These are phyloP conservation scores for Odontamblyopus lacepedii DNA, from an alignment of 2,797 vertebrate species.

Conservation along the genomic window DNA sequence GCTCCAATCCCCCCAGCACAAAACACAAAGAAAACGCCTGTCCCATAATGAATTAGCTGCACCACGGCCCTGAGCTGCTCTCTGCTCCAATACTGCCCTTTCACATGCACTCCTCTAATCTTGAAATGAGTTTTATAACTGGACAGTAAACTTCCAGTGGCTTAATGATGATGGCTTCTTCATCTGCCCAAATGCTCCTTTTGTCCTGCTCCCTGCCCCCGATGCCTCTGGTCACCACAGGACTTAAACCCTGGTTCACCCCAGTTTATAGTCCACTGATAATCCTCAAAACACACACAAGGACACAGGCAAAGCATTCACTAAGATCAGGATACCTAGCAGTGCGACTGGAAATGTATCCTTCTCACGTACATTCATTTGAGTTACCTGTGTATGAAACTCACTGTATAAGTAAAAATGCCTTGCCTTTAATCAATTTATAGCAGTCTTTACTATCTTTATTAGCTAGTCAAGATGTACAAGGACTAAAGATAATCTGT, in stretches of 20 bases:
- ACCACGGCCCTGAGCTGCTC: constrained; percentile 41
- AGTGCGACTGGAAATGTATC: neutral
- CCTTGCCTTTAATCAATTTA: neutral
- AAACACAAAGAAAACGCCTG: constrained; percentile 68
- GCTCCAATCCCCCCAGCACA: constrained; percentile 66
- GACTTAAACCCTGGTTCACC: constrained; percentile 80
- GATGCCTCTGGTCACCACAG: constrained; percentile 69
- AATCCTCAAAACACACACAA: constrained; percentile 78
- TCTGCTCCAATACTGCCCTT: constrained; percentile 51
- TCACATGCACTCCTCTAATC: constrained; percentile 69
- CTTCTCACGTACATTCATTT: neutral
- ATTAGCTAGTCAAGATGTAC: neutral
- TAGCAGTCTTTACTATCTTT: neutral
- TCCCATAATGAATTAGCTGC: constrained; percentile 72
- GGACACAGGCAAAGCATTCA: constrained; percentile 16
- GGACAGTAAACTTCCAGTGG: constrained; percentile 85
- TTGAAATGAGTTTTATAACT: constrained; percentile 87
- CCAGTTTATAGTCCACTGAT: constrained; percentile 85
- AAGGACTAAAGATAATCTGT: neutral
- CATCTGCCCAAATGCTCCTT: constrained; percentile 95
- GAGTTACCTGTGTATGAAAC: too few species aligned
- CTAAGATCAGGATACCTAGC: neutral
- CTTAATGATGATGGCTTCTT: constrained; percentile 97
- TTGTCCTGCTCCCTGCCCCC: constrained; percentile 81
- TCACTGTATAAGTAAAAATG: too few species aligned